Conservation (phyloP, 2,888 invertebrate genomes). For the Agriotes lineatus region DNA sequence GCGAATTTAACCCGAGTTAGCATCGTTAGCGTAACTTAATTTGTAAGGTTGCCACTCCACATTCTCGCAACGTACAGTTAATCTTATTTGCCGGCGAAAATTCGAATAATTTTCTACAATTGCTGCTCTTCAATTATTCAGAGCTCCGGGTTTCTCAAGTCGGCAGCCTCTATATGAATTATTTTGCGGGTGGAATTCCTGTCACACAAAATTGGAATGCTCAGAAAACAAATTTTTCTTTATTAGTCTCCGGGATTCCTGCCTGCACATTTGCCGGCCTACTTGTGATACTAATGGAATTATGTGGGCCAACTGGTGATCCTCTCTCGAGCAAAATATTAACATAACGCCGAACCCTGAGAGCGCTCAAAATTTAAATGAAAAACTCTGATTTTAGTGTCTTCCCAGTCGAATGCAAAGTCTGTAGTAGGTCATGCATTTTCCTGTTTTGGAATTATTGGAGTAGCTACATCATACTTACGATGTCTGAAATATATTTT, state of each 20-base stretch:
- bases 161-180: slow-evolving; percentile 25
- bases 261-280: not conserved
- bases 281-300: not conserved
- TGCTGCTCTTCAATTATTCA: slow-evolving; percentile 40
- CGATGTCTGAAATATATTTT: no score
- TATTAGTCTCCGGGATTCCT: not conserved
- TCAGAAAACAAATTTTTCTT: slow-evolving; percentile 20
- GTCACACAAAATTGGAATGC: slow-evolving; percentile 27
- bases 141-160: slow-evolving; percentile 29
- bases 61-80: slow-evolving; percentile 39
- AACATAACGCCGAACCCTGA: no score
- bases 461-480: no score
- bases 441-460: no score
- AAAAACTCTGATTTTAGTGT: no score
- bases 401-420: no score
- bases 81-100: slow-evolving; percentile 41
- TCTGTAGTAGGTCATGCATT: no score
- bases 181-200: slow-evolving; percentile 31
- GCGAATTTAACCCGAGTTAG: slow-evolving; percentile 37
- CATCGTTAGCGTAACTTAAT: slow-evolving; percentile 40
- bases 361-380: no score
- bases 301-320: not conserved
- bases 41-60: slow-evolving; percentile 34
- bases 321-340: no score
- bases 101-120: slow-evolving; percentile 42